Percentiles rank a stretch among this genome's conserved stretches.
These are phyloP conservation scores for Butastur rufipennis DNA, from an alignment of 2,113 vertebrate species.

Conservation along the genomic window DNA sequence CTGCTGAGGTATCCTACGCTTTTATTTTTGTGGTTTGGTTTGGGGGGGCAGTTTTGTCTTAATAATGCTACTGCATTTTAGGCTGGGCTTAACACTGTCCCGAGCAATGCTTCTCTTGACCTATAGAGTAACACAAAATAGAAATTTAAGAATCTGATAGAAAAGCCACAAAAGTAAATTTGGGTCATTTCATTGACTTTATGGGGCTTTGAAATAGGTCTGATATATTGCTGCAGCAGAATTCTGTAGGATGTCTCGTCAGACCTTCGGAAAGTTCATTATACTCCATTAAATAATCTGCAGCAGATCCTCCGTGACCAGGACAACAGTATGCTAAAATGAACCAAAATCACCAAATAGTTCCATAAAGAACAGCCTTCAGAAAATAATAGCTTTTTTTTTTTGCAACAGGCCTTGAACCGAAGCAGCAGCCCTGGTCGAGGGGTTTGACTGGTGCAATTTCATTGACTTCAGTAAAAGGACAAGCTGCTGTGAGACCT, in stretches of 20 bases:
- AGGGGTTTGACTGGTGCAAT: not conserved
- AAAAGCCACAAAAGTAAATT: not conserved
- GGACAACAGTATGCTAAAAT: fast-evolving
- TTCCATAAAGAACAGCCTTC: not conserved
- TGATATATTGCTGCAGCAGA: not conserved
- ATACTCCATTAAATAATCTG: not conserved
- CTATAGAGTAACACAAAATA: not conserved
- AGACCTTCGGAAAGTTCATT: not conserved
- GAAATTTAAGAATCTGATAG: not conserved
- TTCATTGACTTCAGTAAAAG: not conserved
- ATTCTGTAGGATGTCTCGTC: not conserved
- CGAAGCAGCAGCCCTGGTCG: not conserved
- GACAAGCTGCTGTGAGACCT: not conserved
- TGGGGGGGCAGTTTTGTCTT: not conserved
- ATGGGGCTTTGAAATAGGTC: not conserved
- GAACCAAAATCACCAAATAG: not conserved
- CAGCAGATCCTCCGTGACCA: not conserved
- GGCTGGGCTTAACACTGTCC: not conserved
- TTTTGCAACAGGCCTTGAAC: not conserved
- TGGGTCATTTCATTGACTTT: not conserved
- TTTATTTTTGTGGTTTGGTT: not conserved
- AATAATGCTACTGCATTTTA: not conserved
- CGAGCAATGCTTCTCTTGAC: not conserved
- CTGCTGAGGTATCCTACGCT: not conserved
- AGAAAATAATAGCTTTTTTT: not conserved